Base-by-base conservation (phyloP, 2,113 vertebrate genomes). In the Petroica traversi region DNA sequence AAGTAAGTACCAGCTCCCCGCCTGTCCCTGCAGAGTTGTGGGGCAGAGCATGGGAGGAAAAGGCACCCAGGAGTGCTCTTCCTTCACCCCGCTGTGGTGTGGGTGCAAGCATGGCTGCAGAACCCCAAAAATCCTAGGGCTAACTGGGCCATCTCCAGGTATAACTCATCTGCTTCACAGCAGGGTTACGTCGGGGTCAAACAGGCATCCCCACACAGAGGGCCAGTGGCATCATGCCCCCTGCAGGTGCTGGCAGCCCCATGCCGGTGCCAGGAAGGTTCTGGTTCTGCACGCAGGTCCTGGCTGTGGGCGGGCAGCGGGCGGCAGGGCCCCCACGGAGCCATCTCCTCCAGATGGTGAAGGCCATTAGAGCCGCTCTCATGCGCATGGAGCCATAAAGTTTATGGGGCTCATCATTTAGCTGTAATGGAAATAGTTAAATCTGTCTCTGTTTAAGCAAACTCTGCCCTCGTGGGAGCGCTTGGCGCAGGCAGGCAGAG, bases 391-490 rank as follows among this genome's bases (percentile, higher is more conserved):
- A 97, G 93, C 94, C 92, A 95, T 97, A 97, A 97, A 97, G 95
- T 97, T 97, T 97, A 97, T 97, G 96, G 95, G 78, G 92, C 96
- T 97, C 96, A 97, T 97, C 97, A 97, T 97, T 97, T 96, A 88
- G 93, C 92, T 96, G 95, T 97, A 97, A 97, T 97, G 96, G 96
- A 97, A 97, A 96, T 96, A 97, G 97, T 97, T 97, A 97, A 97
- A 97, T 95, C 93, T 96, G 81, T 97, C 88, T 93, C 96, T 82
- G 92, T 97, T 97, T 97, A 97, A 97, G 95, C 96, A 97, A 97
- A 97, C 96, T 97, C 81, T 96, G 95, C 86, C 94, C 96, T 91
- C 96, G 0, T 11, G 89, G 96, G 96, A 97, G 88, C 19, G 5
- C 36, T 91, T 66, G 72, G 62, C 0, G 1, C 3, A 3, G 81